Conservation (phyloP, 2,888 invertebrate genomes). For the Philhelius pedissequus region DNA sequence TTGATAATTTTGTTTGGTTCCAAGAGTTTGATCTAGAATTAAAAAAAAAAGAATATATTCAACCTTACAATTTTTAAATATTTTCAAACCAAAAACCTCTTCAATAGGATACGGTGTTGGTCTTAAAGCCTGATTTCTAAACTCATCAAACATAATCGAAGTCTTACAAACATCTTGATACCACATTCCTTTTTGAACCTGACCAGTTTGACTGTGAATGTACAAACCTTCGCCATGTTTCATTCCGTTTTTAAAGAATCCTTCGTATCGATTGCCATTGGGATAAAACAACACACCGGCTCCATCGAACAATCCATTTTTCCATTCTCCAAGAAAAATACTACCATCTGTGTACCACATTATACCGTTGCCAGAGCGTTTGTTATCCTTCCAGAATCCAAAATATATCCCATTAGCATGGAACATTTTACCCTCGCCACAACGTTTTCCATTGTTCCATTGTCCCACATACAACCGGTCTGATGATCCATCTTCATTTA, state of each 20-base stretch:
- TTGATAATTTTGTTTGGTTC: slow-evolving; percentile 74
- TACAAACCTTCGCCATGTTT: slow-evolving; percentile 78
- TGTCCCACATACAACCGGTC: slow-evolving; percentile 74
- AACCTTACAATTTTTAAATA: background rate
- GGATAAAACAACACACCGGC: slow-evolving; percentile 74
- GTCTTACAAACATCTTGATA: slow-evolving; percentile 73
- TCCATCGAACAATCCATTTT: slow-evolving; percentile 73
- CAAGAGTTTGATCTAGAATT: slow-evolving; percentile 69
- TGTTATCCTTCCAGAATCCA: slow-evolving; percentile 74
- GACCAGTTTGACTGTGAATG: slow-evolving; percentile 76
- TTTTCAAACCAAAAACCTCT: slow-evolving; percentile 52
- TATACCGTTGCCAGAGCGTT: slow-evolving; percentile 75
- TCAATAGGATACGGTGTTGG: slow-evolving; percentile 74
- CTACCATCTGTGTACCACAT: slow-evolving; percentile 75
- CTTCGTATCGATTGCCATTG: slow-evolving; percentile 78
- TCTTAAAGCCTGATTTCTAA: slow-evolving; percentile 70
- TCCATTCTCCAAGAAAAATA: slow-evolving; percentile 77
- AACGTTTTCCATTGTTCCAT: slow-evolving; percentile 75
- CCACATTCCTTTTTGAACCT: slow-evolving; percentile 78
- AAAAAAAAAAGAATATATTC: background rate
- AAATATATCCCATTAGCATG: slow-evolving; percentile 75
- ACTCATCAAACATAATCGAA: slow-evolving; percentile 75
- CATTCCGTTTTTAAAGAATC: slow-evolving; percentile 74
- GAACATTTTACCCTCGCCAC: slow-evolving; percentile 77
- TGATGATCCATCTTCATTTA: slow-evolving; percentile 71